Evolutionary conservation across 1,140 invertebrate genomes (phyloP).

Genomic region (Hycleus phaleratus): DNA sequence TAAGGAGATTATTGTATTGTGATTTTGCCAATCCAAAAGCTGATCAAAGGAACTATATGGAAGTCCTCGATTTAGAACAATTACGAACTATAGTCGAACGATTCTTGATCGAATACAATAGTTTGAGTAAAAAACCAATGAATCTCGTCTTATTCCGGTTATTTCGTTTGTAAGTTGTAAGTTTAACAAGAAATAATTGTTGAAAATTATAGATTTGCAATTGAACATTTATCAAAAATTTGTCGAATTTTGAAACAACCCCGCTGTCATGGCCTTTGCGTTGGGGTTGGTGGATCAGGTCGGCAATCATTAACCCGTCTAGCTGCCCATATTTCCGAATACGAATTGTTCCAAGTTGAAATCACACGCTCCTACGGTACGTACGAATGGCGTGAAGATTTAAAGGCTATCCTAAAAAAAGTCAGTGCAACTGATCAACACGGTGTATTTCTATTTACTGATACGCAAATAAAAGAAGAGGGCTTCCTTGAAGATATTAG

Average conservation of each 20-base stretch:
- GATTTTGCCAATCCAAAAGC: constrained; percentile 93
- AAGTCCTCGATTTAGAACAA: constrained; percentile 77
- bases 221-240: constrained; percentile 82
- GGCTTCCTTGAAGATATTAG: constrained; percentile 83
- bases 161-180: too few species aligned
- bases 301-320: constrained; percentile 77
- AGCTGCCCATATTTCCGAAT: constrained; percentile 64
- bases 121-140: constrained; percentile 79
- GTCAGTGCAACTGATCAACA: constrained; percentile 62
- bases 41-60: constrained; percentile 79
- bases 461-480: constrained; percentile 84
- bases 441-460: constrained; percentile 76
- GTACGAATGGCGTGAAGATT: constrained; percentile 80
- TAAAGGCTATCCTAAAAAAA: constrained; percentile 78
- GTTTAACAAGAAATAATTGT: too few species aligned
- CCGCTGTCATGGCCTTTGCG: constrained; percentile 65
- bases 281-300: constrained; percentile 82
- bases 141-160: constrained; percentile 73
- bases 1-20: constrained; percentile 78
- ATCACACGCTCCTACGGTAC: constrained; percentile 77
- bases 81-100: constrained; percentile 68
- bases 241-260: constrained; percentile 78
- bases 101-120: constrained; percentile 80
- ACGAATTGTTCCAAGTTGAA: constrained; percentile 76
- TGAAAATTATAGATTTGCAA: neutral